Conservation (phyloP, 2,113 vertebrate genomes). For the Hiodon tergisus region DNA sequence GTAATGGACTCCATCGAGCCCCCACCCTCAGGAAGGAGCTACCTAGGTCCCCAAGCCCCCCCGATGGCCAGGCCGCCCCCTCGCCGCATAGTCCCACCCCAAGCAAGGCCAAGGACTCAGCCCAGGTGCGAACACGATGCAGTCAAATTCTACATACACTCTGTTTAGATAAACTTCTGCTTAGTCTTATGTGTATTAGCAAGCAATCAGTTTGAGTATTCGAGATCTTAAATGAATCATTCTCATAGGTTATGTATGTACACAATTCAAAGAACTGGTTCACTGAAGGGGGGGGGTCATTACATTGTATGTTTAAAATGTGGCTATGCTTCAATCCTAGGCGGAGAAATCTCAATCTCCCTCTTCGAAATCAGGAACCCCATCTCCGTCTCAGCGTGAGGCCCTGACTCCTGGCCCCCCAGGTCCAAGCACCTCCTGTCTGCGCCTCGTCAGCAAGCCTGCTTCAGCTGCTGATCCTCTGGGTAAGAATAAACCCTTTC, state of each 20-base stretch:
- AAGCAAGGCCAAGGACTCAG: slow-evolving; percentile 63
- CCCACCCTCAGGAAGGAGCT: slow-evolving; percentile 57
- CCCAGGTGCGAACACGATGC: slow-evolving; percentile 54
- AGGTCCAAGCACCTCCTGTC: slow-evolving; percentile 70
- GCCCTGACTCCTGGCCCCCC: slow-evolving; percentile 65
- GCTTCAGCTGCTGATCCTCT: slow-evolving; percentile 62
- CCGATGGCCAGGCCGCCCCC: slow-evolving; percentile 61
- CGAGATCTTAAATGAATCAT: too few relatives aligned
- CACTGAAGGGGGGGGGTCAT: too few relatives aligned
- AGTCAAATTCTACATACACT: neutral
- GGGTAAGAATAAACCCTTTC: slow-evolving; percentile 56
- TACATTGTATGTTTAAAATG: too few relatives aligned
- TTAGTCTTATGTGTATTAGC: too few relatives aligned
- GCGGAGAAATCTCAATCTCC: slow-evolving; percentile 66
- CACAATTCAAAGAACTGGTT: neutral
- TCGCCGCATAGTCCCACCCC: slow-evolving; percentile 60
- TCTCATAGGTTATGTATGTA: too few relatives aligned
- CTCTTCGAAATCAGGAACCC: slow-evolving; percentile 63
- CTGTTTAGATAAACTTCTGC: too few relatives aligned
- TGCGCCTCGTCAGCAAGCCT: slow-evolving; percentile 67
- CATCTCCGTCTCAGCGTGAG: slow-evolving; percentile 67
- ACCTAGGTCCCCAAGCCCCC: slow-evolving; percentile 63
- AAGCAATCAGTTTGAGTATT: neutral
- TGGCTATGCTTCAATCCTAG: slow-evolving; percentile 34
- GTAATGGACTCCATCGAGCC: slow-evolving; percentile 62